Evolutionary conservation across 30 jellyfish, hydroid and myxozoan genomes (phyloP).

Genomic region (Morbakka virulenta): DNA sequence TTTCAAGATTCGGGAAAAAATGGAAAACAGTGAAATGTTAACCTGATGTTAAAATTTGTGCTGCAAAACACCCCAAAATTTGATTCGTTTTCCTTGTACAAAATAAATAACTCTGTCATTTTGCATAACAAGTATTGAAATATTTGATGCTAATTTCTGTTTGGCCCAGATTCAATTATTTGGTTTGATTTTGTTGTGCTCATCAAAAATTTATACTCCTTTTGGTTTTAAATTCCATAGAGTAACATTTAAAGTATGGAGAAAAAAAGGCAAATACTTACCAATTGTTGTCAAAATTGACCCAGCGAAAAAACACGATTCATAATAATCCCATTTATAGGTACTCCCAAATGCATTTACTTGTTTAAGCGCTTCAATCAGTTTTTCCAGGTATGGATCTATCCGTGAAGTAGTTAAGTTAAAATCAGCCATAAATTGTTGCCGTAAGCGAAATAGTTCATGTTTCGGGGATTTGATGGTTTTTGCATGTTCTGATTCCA

Average conservation of each 20-base stretch:
- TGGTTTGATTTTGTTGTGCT: no score
- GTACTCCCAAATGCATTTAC: slow-evolving; percentile 52
- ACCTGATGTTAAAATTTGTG: no score
- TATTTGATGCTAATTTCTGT: no score
- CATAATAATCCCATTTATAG: slow-evolving; percentile 51
- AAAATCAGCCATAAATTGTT: neutral
- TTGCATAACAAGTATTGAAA: no score
- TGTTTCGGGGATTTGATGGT: slow-evolving; percentile 27
- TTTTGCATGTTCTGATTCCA: slow-evolving; percentile 34
- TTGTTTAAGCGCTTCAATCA: slow-evolving; percentile 32
- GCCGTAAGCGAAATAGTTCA: slow-evolving; percentile 2
- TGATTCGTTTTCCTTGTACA: no score
- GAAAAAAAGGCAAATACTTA: neutral
- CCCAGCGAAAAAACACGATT: slow-evolving; percentile 63
- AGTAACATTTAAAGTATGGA: neutral
- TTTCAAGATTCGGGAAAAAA: no score
- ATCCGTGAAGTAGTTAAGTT: slow-evolving; percentile 2
- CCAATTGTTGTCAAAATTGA: slow-evolving; percentile 58
- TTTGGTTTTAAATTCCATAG: neutral
- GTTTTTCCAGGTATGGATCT: neutral
- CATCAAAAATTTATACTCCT: no score
- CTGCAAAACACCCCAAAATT: no score
- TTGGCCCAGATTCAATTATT: no score
- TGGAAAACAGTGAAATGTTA: no score
- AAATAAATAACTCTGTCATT: no score